These are phyloP conservation scores for Sphaeridia pumilis DNA, from an alignment of 2,888 invertebrate genomes.

Conservation along the genomic window DNA sequence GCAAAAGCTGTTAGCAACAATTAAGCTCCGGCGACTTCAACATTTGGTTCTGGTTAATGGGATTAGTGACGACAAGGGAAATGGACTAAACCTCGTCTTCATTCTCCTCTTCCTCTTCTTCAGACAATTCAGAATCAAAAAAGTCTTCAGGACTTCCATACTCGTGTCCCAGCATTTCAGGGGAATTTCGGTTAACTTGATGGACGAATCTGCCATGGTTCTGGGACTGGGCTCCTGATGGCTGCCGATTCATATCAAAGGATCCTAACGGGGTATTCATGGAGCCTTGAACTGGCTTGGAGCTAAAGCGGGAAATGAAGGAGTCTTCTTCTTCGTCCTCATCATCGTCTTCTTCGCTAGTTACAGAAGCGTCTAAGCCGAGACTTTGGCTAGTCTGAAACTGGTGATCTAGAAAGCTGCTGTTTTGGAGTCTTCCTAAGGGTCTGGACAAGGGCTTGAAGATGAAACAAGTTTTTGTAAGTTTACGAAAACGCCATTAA, in stretches of 20 bases:
- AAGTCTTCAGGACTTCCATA: slow-evolving; percentile 13
- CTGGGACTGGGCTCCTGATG: no score
- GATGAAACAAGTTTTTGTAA: not conserved
- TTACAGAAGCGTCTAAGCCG: slow-evolving; percentile 2
- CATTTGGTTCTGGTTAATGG: no score
- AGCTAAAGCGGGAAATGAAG: no score
- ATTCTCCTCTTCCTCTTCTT: slow-evolving; percentile 7
- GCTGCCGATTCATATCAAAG: no score
- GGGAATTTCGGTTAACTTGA: not conserved
- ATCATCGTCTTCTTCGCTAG: slow-evolving; percentile 13
- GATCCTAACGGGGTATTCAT: no score
- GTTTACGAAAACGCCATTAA: not conserved
- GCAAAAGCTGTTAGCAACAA: not conserved
- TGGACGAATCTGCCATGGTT: no score
- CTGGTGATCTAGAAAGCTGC: slow-evolving; percentile 6
- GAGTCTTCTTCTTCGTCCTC: slow-evolving; percentile 2
- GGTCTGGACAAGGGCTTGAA: slow-evolving; percentile 1
- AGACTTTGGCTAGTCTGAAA: not conserved
- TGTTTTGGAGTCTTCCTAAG: slow-evolving; percentile 13
- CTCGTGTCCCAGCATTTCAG: not conserved
- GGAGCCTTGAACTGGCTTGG: no score
- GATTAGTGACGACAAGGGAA: not conserved
- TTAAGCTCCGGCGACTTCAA: not conserved
- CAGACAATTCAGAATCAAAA: slow-evolving; percentile 9
- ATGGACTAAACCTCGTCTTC: slow-evolving; percentile 11